phyloP scores from a whole-genome alignment of 2,797 vertebrate species.

The Myotis findleyi region DNA sequence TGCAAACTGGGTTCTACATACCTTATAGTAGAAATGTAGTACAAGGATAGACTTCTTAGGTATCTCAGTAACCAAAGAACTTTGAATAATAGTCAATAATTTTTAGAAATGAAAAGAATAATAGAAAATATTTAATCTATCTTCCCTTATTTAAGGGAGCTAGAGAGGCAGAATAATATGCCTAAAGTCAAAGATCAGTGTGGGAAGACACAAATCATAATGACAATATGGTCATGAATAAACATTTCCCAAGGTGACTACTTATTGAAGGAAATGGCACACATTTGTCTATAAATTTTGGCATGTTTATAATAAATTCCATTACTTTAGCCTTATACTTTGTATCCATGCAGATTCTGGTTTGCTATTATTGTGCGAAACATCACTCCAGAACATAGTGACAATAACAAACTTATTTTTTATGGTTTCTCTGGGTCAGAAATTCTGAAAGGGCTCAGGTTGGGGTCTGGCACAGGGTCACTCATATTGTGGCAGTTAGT shows the following conservation, averaged over 20 bases:
- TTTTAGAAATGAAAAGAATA: neutral
- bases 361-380: neutral
- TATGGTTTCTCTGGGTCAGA: neutral
- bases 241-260: neutral
- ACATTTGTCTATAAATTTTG: neutral
- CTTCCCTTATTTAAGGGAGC: neutral
- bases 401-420: neutral
- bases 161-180: neutral
- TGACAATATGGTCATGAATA: neutral
- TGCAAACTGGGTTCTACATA: neutral
- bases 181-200: neutral
- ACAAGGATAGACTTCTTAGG: neutral
- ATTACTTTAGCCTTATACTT: neutral
- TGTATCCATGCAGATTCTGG: neutral
- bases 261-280: neutral
- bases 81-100: neutral
- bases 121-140: neutral
- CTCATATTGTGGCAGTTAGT: accelerated
- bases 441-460: neutral
- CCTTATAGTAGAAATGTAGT: neutral
- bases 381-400: neutral
- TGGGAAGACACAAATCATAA: neutral
- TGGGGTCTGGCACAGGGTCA: neutral
- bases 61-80: neutral
- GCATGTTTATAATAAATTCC: neutral